Base-by-base conservation (phyloP, 2,113 vertebrate species). In the Prunella fulvescens region DNA sequence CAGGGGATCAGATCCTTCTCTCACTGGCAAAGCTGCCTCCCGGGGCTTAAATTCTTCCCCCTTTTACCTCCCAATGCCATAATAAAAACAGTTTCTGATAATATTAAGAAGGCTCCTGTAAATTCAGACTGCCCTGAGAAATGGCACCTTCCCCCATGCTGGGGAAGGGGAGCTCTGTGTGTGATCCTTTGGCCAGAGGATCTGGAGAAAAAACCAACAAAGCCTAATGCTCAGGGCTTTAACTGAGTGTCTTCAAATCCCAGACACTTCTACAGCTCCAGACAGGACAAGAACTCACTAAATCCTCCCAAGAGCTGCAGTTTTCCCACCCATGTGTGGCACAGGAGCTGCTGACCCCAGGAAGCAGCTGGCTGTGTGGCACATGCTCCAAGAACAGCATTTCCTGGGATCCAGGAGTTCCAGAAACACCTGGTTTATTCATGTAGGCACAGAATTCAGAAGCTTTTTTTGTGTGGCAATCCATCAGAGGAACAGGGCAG, bases 11-110 rank as follows among this genome's bases (percentile, higher is more conserved):
- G 42, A 69, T 53, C 17, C 35, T 72, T 60, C 58, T 81, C 25
- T 24, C 54, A 25, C 23, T 8, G 39, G 50, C 10, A 66, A 70
- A 92, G 26, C 24, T 7, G 1, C 29, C 35, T 45, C 24, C 14
- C 29, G 20, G 10, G 20, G 4, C 2, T 73, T 24, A 39, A 65
- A 28, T 53, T 18, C 13, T 51, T 28, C 12, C 16, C 7, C 4
- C 1, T n/a, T 85, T 76, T 44, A 1, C 1, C 16, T 37, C n/a
- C 7, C 17, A 40, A 1, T 1, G 1, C 13, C 54, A 6, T 7
- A 56, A 71, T 12, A 51, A 60, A 44, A 70, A 5, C 7, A 31
- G 19, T 2, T 65, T 48, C 48, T 89, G 39, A 6, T 23, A 31
- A 29, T 10, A 33, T 15, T 31, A 66, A 78, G 23, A 6, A 24